Base-by-base conservation (phyloP, 2,113 vertebrate genomes). In the Garra rufa region DNA sequence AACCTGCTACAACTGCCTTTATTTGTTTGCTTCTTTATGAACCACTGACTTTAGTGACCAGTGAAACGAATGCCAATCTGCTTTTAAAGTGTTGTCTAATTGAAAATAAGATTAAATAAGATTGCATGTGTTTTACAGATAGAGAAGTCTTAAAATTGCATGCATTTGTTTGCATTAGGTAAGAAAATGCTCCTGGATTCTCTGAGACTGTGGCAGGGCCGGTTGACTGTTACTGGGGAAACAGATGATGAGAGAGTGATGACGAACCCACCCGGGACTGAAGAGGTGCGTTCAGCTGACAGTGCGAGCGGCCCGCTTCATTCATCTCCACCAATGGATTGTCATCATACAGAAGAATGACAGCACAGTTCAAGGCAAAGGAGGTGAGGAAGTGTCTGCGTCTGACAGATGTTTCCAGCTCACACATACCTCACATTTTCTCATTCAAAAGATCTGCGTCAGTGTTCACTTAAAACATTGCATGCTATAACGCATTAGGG, bases 141-240 rank as follows among this genome's bases (percentile, higher is more conserved):
- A 63, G 30, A 1, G 6, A 63, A 26, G 24, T 63, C 6, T 26
- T 15, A 61, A 61, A 61, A 61, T 6, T 7, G 24, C 59, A 28
- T 61, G 59, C 61, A 28, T 65, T 28, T 30, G 6, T 17, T 63
- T 63, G 61, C 2, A 15, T 28, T 63, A 7, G 59, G 26, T 28
- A 63, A 30, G 30, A 69, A 38, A 21, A 2, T 89, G 84, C 86
- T 87, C n/a, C 28, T 38, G 87, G 15, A 88, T 69, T 76, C 76
- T 15, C 69, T 85, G 76, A 71, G 59, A 88, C 75, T 81, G 85
- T 87, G 88, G 86, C 89, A 59, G 88, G 52, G 86, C 83, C 87
- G 90, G 86, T 80, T 82, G 80, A 26, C 77, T 79, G 91, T 91
- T 91, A 88, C 91, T 88, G 87, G 85, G 90, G 89, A 89, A 91